Base-by-base conservation (phyloP, 53 echinoderm and acorn worm species). In the Patiria pectinifera region DNA sequence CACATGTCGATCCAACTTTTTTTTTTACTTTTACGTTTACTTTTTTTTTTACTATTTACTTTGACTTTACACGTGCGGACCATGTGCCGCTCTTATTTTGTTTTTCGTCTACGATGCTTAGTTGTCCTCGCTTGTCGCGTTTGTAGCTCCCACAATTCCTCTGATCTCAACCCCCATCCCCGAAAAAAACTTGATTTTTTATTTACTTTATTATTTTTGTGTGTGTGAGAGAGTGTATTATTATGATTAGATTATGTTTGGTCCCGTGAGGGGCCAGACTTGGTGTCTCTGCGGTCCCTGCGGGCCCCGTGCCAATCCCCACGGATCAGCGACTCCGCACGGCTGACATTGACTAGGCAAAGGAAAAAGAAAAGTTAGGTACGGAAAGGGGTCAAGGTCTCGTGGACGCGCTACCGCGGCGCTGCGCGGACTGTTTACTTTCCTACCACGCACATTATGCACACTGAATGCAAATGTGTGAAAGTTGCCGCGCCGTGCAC, bases 391-490 rank as follows among this genome's bases (percentile, higher is more conserved):
- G 90, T 90, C 90, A 90, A 90, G 90, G 90, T 46, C 80, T 86
- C 21, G 44, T 7, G 59, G 80, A 89, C 45, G 89, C 78, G 89
- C 66, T 53, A 18, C 78, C 61, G 59, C 75, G 53, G 87, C 76
- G 58, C 89, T 62, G 89, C 24, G 48, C 69, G 23, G 23, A 53
- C 19, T 90, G 90, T 90, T 90, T 90, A 81, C 90, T 44, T 46
- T 90, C 24, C 15, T 14, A 84, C 90, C 74, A 62, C 77, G 89
- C 90, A 66, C 62, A 90, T 90, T 90, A 90, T 90, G 69, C 78
- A 81, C 80, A 63, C 47, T 90, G 81, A 90, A 90, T 90, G 80
- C 80, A 81, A 81, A 90, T 69, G 90, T 90, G 90, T 90, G 90
- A 90, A 77, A 90, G 80, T 90, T 90, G 71, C 90, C 90, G 90